Base-by-base conservation (phyloP, 2,888 invertebrate species). In the Hyposoter didymator region DNA sequence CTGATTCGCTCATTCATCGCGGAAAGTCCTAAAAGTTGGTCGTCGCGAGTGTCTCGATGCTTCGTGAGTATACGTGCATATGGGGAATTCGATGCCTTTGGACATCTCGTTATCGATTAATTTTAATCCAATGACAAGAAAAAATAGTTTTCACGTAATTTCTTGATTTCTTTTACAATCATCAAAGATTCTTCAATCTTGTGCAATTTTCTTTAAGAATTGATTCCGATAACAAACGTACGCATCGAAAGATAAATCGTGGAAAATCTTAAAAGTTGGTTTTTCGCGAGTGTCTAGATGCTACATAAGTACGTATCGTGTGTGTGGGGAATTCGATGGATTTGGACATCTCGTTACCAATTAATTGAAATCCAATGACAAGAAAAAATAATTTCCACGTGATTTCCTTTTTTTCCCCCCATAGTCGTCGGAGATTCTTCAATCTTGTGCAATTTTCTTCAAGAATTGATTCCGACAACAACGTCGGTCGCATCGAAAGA, bases 1-100 rank as follows among this genome's bases (percentile, higher is more conserved):
- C 66, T 79, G 82, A 79, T 85, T 85, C 75, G 82, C 82, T 79
- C 85, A 85, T 85, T 85, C 85, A 82, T 82, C 78, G 82, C 69
- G 52, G 74, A 82, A 85, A 85, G 78, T 82, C 82, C 82, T 82
- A 85, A 85, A 85, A 85, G 82, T 85, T 85, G 52, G 47, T 81
- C 82, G 74, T 73, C 28, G 82, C 78, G 59, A 78, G 70, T 82
- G 74, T 82, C 49, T 64, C 70, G 32, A 45, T 32, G 39, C 14
- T 70, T 8, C 59, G 59, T n/a, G 59, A 22, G 35, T 78, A n/a
- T n/a, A 70, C 22, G 17, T 62, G 12, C 52, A 52, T 14, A 67
- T 14, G 19, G 35, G 28, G n/a, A n/a, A 62, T 62, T 47, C 43
- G 19, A 39, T 22, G 22, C 2, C 10, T 39, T 55, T 17, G 1